Conservation (phyloP, 2,113 vertebrate genomes). For the Australoheros scitulus region DNA sequence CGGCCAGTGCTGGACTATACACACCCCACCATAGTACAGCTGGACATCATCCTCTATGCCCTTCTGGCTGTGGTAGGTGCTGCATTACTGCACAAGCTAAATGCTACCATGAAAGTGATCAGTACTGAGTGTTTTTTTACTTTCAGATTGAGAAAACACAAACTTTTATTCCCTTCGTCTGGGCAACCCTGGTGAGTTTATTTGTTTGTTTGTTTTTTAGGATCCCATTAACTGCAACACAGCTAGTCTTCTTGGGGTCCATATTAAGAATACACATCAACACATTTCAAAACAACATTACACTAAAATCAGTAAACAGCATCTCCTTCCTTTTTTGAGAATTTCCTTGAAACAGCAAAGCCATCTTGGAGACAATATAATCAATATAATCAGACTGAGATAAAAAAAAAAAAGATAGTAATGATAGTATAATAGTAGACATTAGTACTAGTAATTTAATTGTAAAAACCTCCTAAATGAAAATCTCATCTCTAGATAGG, state of each 20-base stretch:
- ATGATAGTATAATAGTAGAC: too few relatives aligned
- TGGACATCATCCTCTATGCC: slow-evolving; percentile 68
- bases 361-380: too few relatives aligned
- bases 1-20: slow-evolving; percentile 74
- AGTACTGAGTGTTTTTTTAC: not conserved
- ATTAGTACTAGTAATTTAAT: too few relatives aligned
- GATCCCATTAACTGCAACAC: not conserved
- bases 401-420: too few relatives aligned
- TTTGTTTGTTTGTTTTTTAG: not conserved
- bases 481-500: too few relatives aligned
- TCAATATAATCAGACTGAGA: too few relatives aligned
- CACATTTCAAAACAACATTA: not conserved
- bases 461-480: too few relatives aligned
- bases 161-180: slow-evolving; percentile 70
- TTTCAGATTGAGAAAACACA: slow-evolving; percentile 76
- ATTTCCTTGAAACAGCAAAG: too few relatives aligned
- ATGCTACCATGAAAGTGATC: not conserved
- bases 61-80: slow-evolving; percentile 73
- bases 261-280: not conserved
- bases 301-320: not conserved
- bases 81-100: not conserved
- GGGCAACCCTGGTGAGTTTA: slow-evolving; percentile 59
- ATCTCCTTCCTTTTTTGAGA: too few relatives aligned
- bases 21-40: slow-evolving; percentile 47
- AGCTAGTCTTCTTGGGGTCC: not conserved